A percentile compares a stretch with the other conserved stretches of the same genome.
These are phyloP conservation scores for Myotis myotis DNA, from an alignment of 2,797 vertebrate genomes.

Conservation along the genomic window DNA sequence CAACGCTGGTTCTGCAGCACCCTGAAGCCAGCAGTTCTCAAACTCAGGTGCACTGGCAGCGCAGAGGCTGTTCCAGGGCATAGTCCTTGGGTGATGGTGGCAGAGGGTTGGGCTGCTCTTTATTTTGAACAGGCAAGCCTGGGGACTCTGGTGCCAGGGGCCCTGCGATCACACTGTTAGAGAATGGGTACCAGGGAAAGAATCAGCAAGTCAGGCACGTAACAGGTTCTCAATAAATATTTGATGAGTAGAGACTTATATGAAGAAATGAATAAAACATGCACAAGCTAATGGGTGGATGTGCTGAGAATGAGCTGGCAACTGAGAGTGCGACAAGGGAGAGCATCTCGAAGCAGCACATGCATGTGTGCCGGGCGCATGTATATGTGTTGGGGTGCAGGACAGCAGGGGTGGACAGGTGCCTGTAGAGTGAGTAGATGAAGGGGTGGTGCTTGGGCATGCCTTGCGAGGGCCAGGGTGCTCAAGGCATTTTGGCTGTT, in stretches of 20 bases:
- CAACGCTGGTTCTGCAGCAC: not conserved
- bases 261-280: not conserved
- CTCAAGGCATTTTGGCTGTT: not conserved
- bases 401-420: not conserved
- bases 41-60: accelerated
- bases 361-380: accelerated
- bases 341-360: accelerated
- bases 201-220: not conserved
- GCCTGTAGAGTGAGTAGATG: accelerated
- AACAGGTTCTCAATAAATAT: not conserved
- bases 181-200: not conserved
- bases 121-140: not conserved
- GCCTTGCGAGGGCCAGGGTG: not conserved
- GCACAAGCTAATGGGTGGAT: accelerated
- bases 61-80: accelerated
- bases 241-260: not conserved
- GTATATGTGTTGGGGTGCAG: not conserved
- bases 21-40: not conserved
- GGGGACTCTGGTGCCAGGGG: not conserved
- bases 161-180: not conserved
- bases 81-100: not conserved
- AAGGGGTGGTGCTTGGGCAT: too few species aligned
- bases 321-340: accelerated
- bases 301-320: accelerated
- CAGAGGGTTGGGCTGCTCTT: not conserved